These are phyloP conservation scores for Drosophila vallismaia DNA, from an alignment of 2,888 invertebrate genomes.

Conservation along the genomic window DNA sequence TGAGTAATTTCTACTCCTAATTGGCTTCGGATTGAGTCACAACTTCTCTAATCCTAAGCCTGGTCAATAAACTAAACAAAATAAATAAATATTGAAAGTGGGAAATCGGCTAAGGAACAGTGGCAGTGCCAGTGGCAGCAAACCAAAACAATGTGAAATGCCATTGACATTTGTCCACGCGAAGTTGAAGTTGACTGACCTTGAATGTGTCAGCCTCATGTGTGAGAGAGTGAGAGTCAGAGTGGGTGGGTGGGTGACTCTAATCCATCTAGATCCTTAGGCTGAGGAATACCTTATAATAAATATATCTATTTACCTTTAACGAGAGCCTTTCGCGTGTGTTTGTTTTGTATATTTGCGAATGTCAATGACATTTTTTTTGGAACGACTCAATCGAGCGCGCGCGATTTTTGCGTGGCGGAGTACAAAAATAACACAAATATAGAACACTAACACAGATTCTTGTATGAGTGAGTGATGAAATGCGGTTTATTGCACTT, in stretches of 20 bases:
- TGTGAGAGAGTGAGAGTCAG: slow-evolving; percentile 6
- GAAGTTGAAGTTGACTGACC: slow-evolving; percentile 71
- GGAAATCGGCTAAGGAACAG: slow-evolving; percentile 12
- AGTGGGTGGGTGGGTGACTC: slow-evolving; percentile 19
- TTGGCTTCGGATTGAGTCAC: slow-evolving; percentile 36
- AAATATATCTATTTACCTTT: not conserved
- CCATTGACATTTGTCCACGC: slow-evolving; percentile 63
- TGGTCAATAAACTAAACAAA: slow-evolving; percentile 20
- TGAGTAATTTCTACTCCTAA: slow-evolving; percentile 25
- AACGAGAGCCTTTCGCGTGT: slow-evolving; percentile 8
- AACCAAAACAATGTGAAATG: slow-evolving; percentile 47
- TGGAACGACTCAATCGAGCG: slow-evolving; percentile 66
- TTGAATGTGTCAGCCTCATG: slow-evolving; percentile 44
- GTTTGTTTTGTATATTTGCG: slow-evolving; percentile 24
- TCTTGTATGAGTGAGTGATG: slow-evolving; percentile 35
- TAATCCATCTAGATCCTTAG: slow-evolving; percentile 9
- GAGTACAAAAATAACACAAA: slow-evolving; percentile 58
- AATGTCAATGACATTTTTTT: slow-evolving; percentile 70
- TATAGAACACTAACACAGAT: slow-evolving; percentile 28
- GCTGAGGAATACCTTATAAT: slow-evolving; percentile 14
- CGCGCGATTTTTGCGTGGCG: slow-evolving; percentile 50
- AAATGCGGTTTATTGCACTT: slow-evolving; percentile 75
- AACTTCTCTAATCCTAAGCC: slow-evolving; percentile 6
- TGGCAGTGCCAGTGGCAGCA: slow-evolving; percentile 11
- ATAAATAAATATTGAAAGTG: slow-evolving; percentile 4